Base-by-base conservation (phyloP, 2,888 invertebrate species). In the Diarsia rubi region DNA sequence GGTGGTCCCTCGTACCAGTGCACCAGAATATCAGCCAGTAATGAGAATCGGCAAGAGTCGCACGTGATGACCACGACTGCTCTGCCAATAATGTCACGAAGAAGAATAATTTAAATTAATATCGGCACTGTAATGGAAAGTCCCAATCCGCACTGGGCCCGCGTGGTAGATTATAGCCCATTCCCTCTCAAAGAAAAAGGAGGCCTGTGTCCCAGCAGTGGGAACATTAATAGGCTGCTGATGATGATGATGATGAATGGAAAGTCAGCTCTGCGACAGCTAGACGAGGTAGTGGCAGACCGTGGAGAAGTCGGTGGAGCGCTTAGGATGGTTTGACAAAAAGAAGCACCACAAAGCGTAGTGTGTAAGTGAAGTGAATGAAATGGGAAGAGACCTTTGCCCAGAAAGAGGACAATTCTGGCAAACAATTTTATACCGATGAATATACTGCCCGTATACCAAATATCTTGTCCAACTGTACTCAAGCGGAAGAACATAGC, bases 401-500 rank as follows among this genome's bases (percentile, higher is more conserved):
- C 27, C 4, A n/a, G 12, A 52, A 4, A 0, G 14, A n/a, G 0
- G 1, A 8, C 16, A 57, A 16, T 57, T 8, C 57, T 16, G 11
- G 19, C 8, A 57, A 16, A 27, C 6, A 57, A 27, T 27, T 16
- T 8, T 8, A 8, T 2, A 57, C 16, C 8, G 27, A 57, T n/a
- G 3, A 27, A 27, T 27, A 3, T 19, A 57, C 19, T 59, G 19
- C 59, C 11, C 31, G 19, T 24, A 16, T 6, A 65, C n/a, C 6
- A 76, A 76, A 47, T 27, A 65, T 6, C 8, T 74, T 65, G 12
- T 12, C 27, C 4, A 3, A 47, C 66, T 49, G n/a, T 66, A 75
- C 9, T 31, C 60, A 12, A 63, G 19, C 54, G 47, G 60, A 71
- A 65, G 27, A 72, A 65, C 44, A 60, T 65, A n/a, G 19, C 14